phyloP scores from a whole-genome alignment of 2,888 invertebrate genomes.

The Caenorhabditis afra region DNA sequence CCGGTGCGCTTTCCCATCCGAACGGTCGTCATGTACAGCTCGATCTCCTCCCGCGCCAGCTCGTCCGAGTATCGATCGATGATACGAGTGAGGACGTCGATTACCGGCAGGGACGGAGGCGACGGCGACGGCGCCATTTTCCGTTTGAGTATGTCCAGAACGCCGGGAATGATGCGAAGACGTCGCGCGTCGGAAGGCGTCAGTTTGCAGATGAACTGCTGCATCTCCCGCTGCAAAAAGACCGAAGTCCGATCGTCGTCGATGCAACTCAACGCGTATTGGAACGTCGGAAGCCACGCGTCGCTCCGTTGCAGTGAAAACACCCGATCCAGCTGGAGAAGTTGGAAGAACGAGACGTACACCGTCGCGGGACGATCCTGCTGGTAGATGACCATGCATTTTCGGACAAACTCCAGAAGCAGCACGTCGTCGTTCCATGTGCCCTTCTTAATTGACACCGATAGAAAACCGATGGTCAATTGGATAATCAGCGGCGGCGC shows the following conservation, averaged over 20 bases:
- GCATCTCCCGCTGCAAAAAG: slow-evolving; percentile 35
- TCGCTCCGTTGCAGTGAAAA: slow-evolving; percentile 29
- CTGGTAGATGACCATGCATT: slow-evolving; percentile 26
- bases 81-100: slow-evolving; percentile 29
- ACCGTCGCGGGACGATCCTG: slow-evolving; percentile 39
- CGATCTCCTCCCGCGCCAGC: slow-evolving; percentile 38
- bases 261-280: slow-evolving; percentile 25
- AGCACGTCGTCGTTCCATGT: slow-evolving; percentile 26
- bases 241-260: slow-evolving; percentile 25
- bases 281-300: slow-evolving; percentile 42
- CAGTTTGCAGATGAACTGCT: slow-evolving; percentile 30
- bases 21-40: slow-evolving; percentile 13
- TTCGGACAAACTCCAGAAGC: slow-evolving; percentile 14
- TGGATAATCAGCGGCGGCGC: not conserved
- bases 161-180: slow-evolving; percentile 43
- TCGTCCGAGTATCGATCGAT: slow-evolving; percentile 15
- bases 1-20: slow-evolving; percentile 14
- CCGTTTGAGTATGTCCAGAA: slow-evolving; percentile 26
- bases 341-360: slow-evolving; percentile 30
- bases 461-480: not conserved
- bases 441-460: not conserved
- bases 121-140: not conserved
- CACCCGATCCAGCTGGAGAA: slow-evolving; percentile 20
- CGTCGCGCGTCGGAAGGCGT: slow-evolving; percentile 36
- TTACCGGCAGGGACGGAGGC: not conserved